A percentile compares a stretch with the other conserved stretches of the same genome.
Conservation (phyloP, 2,113 vertebrate species). For the Elephantulus edwardii region DNA sequence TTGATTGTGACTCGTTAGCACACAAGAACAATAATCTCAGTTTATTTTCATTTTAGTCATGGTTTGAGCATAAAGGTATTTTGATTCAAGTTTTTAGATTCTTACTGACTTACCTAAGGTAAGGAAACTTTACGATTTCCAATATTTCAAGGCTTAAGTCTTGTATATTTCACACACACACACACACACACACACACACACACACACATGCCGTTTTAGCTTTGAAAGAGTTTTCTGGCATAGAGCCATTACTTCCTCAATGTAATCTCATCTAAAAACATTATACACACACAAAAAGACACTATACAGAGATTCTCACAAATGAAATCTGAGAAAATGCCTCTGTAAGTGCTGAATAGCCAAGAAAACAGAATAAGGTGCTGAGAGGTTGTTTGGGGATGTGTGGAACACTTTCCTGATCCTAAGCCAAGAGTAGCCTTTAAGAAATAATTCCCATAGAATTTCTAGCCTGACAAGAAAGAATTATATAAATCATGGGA, state of each 20-base stretch:
- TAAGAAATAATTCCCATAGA: neutral
- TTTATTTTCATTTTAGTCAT: neutral
- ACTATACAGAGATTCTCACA: neutral
- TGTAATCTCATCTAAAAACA: neutral
- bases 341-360: neutral
- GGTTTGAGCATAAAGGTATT: neutral
- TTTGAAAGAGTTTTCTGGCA: neutral
- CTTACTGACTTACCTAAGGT: neutral
- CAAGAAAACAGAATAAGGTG: conserved; percentile 11
- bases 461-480: conserved; percentile 5
- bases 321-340: neutral
- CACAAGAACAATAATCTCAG: neutral
- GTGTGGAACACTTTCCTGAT: neutral
- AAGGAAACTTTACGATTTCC: neutral
- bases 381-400: neutral
- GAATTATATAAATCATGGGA: conserved; percentile 18
- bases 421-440: neutral
- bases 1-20: no score
- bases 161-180: neutral
- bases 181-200: neutral
- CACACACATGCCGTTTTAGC: neutral
- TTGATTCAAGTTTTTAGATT: neutral
- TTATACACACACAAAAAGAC: no score
- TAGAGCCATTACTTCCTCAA: neutral
- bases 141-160: neutral